phyloP scores from a whole-genome alignment of 2,113 vertebrate genomes.

The Athene noctua region DNA sequence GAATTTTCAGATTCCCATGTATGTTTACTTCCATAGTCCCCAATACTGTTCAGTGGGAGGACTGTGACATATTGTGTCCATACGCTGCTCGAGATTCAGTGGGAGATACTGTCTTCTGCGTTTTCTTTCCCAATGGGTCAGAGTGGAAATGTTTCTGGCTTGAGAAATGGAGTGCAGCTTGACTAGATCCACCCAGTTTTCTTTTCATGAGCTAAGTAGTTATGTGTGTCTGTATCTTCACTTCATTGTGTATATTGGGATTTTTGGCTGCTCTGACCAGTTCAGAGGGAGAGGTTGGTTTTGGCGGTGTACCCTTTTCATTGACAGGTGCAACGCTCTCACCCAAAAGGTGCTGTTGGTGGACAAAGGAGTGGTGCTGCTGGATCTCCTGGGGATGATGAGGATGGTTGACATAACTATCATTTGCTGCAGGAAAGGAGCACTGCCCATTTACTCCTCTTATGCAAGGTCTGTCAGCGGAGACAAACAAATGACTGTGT shows the following conservation, averaged over 20 bases:
- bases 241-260: background rate
- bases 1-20: background rate
- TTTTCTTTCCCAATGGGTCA: background rate
- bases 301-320: background rate
- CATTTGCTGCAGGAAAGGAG: background rate
- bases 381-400: background rate
- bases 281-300: background rate
- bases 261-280: background rate
- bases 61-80: background rate
- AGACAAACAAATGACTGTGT: background rate
- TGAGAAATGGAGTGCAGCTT: background rate
- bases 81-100: background rate
- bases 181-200: background rate
- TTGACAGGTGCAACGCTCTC: background rate
- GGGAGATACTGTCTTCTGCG: background rate
- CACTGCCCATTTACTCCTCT: background rate
- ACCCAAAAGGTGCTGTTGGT: background rate
- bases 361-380: background rate
- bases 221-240: background rate
- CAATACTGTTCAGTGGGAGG: background rate
- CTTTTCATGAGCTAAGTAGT: background rate
- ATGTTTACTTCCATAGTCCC: background rate
- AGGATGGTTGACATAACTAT: background rate
- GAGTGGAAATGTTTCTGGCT: background rate
- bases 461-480: background rate